These are phyloP conservation scores for Carposina sasakii DNA, from an alignment of 1,140 invertebrate species.

Conservation along the genomic window DNA sequence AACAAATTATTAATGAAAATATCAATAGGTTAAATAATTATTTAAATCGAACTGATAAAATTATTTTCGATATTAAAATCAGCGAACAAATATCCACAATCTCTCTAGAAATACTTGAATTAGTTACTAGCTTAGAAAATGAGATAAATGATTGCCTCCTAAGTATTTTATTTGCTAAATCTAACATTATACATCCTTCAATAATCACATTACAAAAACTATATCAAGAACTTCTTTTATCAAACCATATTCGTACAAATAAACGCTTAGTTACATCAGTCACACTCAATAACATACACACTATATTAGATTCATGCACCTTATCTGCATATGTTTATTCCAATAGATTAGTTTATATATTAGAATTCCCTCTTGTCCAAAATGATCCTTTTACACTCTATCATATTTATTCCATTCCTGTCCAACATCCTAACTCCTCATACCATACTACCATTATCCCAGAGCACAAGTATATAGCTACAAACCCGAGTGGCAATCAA, in stretches of 20 bases:
- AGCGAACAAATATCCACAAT: constrained; percentile 23
- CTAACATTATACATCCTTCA: constrained; percentile 33
- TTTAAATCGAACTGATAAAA: constrained; percentile 17
- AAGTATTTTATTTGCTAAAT: constrained; percentile 34
- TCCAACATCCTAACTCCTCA: constrained; percentile 26
- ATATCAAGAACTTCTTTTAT: constrained; percentile 28
- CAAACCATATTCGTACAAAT: constrained; percentile 20
- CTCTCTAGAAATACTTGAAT: constrained; percentile 20
- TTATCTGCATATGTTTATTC: constrained; percentile 25
- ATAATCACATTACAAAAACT: constrained; percentile 30
- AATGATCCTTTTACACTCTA: constrained; percentile 19
- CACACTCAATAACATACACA: constrained; percentile 20
- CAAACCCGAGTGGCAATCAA: constrained; percentile 19
- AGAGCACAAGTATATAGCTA: constrained; percentile 31
- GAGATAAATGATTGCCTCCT: constrained; percentile 30
- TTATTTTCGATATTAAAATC: constrained; percentile 23
- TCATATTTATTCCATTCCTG: constrained; percentile 26
- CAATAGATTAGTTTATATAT: constrained; percentile 26
- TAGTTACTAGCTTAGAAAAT: constrained; percentile 23
- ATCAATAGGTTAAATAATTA: constrained; percentile 16
- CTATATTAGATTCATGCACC: constrained; percentile 25
- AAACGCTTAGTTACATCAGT: constrained; percentile 18
- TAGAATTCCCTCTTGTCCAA: constrained; percentile 29
- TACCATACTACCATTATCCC: constrained; percentile 25
- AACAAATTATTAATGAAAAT: constrained; percentile 30